These are phyloP conservation scores for Drosophila pseudotalamancana DNA, from an alignment of 2,888 invertebrate species.

Conservation along the genomic window DNA sequence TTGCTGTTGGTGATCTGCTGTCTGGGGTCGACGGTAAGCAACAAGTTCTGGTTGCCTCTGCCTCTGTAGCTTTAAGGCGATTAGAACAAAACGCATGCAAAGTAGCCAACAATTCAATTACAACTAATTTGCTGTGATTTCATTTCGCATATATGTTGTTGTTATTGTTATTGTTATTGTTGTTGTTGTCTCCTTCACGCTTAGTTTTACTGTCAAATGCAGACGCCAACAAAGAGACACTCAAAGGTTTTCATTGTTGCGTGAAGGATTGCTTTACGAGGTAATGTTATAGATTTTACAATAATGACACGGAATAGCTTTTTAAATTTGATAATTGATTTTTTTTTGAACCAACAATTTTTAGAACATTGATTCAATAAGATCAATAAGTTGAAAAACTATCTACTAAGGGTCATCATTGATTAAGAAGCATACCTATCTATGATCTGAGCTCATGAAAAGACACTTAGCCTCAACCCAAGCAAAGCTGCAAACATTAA, in stretches of 20 bases:
- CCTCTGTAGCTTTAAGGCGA: constrained; percentile 58
- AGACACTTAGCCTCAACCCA: too few species aligned
- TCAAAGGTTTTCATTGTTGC: background rate
- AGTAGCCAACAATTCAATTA: constrained; percentile 68
- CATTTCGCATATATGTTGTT: constrained; percentile 37
- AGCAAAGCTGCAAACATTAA: too few species aligned
- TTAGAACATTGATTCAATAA: too few species aligned
- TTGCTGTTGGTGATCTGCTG: constrained; percentile 30
- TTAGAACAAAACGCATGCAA: constrained; percentile 47
- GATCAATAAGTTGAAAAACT: too few species aligned
- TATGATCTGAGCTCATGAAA: too few species aligned
- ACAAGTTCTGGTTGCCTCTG: constrained; percentile 53
- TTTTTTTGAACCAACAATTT: too few species aligned
- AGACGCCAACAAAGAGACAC: constrained; percentile 10
- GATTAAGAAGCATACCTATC: too few species aligned
- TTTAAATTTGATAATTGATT: too few species aligned
- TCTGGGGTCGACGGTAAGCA: constrained; percentile 50
- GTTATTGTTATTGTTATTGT: constrained; percentile 7
- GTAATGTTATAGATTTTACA: background rate
- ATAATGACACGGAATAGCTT: too few species aligned
- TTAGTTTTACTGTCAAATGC: constrained; percentile 41
- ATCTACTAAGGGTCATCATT: too few species aligned
- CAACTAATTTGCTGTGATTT: constrained; percentile 73
- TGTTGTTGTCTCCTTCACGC: constrained; percentile 2
- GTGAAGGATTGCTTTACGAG: background rate